Evolutionary conservation across 2,797 vertebrate genomes (phyloP), one percentile per base, ranked within the genome.

Genomic region (Hozukius guyotensis): DNA sequence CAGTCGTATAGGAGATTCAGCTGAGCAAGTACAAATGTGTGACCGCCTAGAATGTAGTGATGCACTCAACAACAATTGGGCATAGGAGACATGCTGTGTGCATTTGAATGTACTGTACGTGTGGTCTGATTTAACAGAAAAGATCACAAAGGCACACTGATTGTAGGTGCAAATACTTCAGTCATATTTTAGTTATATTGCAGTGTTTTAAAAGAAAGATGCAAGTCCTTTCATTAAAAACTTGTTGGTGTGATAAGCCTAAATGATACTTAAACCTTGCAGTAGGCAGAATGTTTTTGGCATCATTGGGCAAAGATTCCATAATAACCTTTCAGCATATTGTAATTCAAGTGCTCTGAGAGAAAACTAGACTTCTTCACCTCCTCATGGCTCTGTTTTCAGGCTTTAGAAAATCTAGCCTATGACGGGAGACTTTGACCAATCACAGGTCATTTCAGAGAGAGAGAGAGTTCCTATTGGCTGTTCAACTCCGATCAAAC

Each of bases 1-100:
- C 79, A 88, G 82, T 68, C 86, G 57, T 87, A 92, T 86, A 88
- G 64, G 34, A 77, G 86, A 89, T 80, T 87, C 73, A 88, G 79
- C 86, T 83, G 80, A 87, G 80, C 62, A 72, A 70, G 77, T 74
- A 83, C 38, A 87, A 85, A 83, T 70, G 77, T 81, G 86, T 80
- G 87, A 86, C 81, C 29, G 64, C 61, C 65, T 74, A 52, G 72
- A 86, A 83, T 81, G 67, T 61, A 80, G 74, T 66, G 73, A 78
- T 81, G 42, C 42, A 38, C 75, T 89, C 70, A 79, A 75, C 59
- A 80, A 72, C 65, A 72, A 49, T 31, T 77, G 75, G 66, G 73
- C 53, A 80, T 56, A 27, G 22, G 74, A 87, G 81, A 83, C 59
- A 55, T 62, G 57, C 70, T 68, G 62, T 62, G 72, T 69, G 79